Evolutionary conservation across 2,797 vertebrate species (phyloP), one percentile per base, ranked within the genome.

Genomic region (Sebastes minor): DNA sequence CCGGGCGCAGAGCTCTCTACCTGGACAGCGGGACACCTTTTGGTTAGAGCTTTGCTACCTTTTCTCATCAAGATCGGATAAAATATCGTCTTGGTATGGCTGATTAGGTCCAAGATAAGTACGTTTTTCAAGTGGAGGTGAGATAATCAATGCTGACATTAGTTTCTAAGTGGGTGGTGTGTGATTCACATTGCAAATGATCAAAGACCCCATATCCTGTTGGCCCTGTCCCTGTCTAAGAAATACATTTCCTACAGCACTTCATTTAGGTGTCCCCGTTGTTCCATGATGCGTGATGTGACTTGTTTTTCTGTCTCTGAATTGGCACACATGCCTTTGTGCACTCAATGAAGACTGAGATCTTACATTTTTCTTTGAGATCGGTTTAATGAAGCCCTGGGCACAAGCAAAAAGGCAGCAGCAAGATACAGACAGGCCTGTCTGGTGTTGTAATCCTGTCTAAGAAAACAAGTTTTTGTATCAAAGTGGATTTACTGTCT

Each of bases 331-430:
- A 49, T 70, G 63, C 56, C 53, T 88, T 52, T 66, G 74, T 81
- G 66, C 76, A 64, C 68, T 76, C 69, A 83, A 63, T 86, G 84
- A 88, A 82, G 71, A 74, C 74, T 2, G 16, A 89, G 57, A 86
- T 78, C 71, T 89, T 92, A 74, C 61, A 82, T 93, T 88, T 91
- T 84, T 79, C 71, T 86, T 67, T 20, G 30, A 91, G 92, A 90
- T 80, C 88, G 88, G 38, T 94, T 92, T 95, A 95, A 92, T 91
- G 86, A 86, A 86, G 75, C 82, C 73, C 69, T 81, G 71, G 80
- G 67, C 71, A 88, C 80, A 72, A 71, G 81, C 62, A 88, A 92
- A 91, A 74, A 92, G 69, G 80, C 92, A 86, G 80, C 88, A 84
- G 82, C 86, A 72, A 86, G 84, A 92, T 92, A 91, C 91, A 86